Conservation (phyloP, 2,797 vertebrate genomes). For the Dendrocincla tyrannina region DNA sequence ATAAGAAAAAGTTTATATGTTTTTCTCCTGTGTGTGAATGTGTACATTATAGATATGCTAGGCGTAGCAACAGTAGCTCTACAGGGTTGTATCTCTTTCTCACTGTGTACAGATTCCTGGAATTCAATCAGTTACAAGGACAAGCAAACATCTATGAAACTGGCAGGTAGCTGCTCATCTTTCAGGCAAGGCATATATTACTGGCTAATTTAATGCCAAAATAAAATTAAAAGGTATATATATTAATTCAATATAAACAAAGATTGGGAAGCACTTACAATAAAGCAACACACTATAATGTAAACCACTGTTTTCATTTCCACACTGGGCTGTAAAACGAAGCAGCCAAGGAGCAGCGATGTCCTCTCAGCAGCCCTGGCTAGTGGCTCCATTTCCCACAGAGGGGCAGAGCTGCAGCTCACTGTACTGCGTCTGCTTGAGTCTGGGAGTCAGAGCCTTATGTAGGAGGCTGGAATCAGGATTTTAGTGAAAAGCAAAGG, state of each 20-base stretch:
- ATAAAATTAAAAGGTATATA: not conserved
- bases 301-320: not conserved
- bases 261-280: not conserved
- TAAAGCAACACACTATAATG: not conserved
- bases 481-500: not conserved
- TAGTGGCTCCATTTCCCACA: not conserved
- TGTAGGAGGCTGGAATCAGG: not conserved
- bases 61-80: not conserved
- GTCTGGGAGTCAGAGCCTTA: rapidly evolving
- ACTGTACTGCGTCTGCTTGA: rapidly evolving
- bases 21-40: not conserved
- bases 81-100: not conserved
- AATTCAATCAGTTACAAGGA: not conserved
- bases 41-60: not conserved
- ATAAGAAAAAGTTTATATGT: not conserved
- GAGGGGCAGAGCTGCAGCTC: not conserved
- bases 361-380: not conserved
- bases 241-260: not conserved
- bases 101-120: not conserved
- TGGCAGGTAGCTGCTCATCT: not conserved
- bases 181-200: not conserved
- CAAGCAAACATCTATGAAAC: not conserved
- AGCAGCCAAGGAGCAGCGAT: not conserved
- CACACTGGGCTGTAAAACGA: rapidly evolving
- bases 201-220: not conserved